Evolutionary conservation across 2,888 invertebrate species (phyloP).

Genomic region (Calameuta pallipes): DNA sequence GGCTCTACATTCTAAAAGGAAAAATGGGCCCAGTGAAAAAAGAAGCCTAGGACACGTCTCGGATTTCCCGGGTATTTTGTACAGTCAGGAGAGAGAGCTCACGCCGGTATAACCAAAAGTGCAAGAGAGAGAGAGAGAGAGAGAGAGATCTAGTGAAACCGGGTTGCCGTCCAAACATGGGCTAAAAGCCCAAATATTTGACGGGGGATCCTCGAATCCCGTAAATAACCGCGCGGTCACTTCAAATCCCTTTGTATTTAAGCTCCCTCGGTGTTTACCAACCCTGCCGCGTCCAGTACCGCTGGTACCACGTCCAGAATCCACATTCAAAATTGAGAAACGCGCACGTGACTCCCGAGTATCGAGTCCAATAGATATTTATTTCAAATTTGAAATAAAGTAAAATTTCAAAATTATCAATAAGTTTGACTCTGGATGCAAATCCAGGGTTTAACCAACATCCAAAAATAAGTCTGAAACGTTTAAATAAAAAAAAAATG

Average conservation of each 20-base stretch:
- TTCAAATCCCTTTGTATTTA: conserved; percentile 35
- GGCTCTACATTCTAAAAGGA: background rate
- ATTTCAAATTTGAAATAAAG: too few relatives aligned
- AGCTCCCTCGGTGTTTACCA: conserved; percentile 4
- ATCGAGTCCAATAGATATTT: background rate
- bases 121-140: background rate
- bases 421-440: too few relatives aligned
- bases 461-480: too few relatives aligned
- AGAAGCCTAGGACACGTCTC: background rate
- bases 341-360: conserved; percentile 34
- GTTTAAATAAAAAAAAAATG: too few relatives aligned
- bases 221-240: conserved; percentile 44
- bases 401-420: too few relatives aligned
- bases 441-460: too few relatives aligned
- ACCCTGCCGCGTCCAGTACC: background rate
- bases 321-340: conserved; percentile 20
- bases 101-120: background rate
- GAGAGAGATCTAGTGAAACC: background rate
- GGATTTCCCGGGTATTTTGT: background rate
- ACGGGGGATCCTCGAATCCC: conserved; percentile 46
- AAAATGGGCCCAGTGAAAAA: background rate
- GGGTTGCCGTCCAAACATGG: conserved; percentile 39
- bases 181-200: conserved; percentile 64
- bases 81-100: background rate
- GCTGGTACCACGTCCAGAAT: conserved; percentile 11